Percentiles rank a stretch among this genome's conserved stretches.
These are phyloP conservation scores for Dissostichus mawsoni DNA, from an alignment of 2,113 vertebrate species.

Conservation along the genomic window DNA sequence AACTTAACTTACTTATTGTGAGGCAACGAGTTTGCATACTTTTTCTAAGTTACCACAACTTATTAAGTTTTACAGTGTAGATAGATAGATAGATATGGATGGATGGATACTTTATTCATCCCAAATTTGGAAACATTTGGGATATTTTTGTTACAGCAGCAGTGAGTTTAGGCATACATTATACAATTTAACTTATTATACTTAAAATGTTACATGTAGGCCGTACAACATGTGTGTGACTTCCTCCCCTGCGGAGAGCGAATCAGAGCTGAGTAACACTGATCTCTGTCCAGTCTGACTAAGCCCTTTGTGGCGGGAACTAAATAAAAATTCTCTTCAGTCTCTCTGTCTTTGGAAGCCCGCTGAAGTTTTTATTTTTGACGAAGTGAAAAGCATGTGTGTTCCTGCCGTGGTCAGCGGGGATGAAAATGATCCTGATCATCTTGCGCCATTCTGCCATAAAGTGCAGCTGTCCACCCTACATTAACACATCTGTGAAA, in stretches of 20 bases:
- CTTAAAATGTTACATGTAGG: neutral
- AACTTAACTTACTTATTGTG: no score
- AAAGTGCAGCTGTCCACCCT: conserved; percentile 70
- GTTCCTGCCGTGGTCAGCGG: conserved; percentile 35
- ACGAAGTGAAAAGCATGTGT: conserved; percentile 46
- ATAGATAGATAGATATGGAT: no score
- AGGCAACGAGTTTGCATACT: no score
- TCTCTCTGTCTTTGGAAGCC: conserved; percentile 37
- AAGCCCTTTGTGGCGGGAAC: conserved; percentile 46
- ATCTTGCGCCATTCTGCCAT: conserved; percentile 57
- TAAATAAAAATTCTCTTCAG: conserved; percentile 21
- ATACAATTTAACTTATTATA: no score
- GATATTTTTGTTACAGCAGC: no score
- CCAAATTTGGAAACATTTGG: no score
- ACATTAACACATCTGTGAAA: conserved; percentile 55
- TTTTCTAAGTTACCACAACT: no score
- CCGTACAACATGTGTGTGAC: conserved; percentile 4
- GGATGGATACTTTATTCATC: no score
- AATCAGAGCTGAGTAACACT: conserved; percentile 23
- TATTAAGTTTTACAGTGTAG: no score
- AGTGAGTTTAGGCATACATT: no score
- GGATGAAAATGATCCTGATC: conserved; percentile 67
- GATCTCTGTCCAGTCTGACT: conserved; percentile 23
- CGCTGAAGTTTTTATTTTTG: conserved; percentile 35
- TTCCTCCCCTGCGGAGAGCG: conserved; percentile 57